Evolutionary conservation across 1,140 invertebrate species (phyloP), one percentile per base, ranked within the genome.

Genomic region (Gonatopus flavifemur): DNA sequence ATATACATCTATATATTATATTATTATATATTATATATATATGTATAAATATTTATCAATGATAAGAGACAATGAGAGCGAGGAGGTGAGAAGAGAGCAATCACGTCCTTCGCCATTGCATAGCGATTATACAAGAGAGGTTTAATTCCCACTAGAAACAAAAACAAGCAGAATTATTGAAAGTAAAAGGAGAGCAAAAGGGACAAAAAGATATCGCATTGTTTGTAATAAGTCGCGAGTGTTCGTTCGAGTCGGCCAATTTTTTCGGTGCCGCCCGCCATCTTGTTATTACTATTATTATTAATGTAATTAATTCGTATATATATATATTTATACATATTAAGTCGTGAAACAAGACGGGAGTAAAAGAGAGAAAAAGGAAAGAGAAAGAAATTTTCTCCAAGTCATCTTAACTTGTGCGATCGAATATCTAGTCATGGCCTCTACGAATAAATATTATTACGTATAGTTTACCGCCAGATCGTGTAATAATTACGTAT

Each of bases 341-440:
- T 41, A 35, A 49, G 25, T 38, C 13, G 28, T 39, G 30, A 41
- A 10, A n/a, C n/a, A n/a, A n/a, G n/a, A n/a, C n/a, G n/a, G n/a
- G n/a, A n/a, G n/a, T n/a, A n/a, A n/a, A n/a, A n/a, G n/a, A n/a
- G n/a, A n/a, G n/a, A 21, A 32, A 49, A 25, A 43, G 45, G 6
- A n/a, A n/a, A n/a, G n/a, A n/a, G n/a, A n/a, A n/a, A n/a, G n/a
- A n/a, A n/a, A n/a, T n/a, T n/a, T n/a, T n/a, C n/a, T n/a, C n/a
- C n/a, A n/a, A n/a, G n/a, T n/a, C n/a, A n/a, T n/a, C n/a, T n/a
- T n/a, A n/a, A 58, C 47, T 65, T 65, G 54, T 67, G 70, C 64
- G 69, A 72, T 75, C 74, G 60, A 76, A 76, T 76, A 65, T 78
- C 76, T 78, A 77, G 75, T 78, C 76, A 76, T 75, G 75, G 76